Evolutionary conservation across 2,797 vertebrate genomes (phyloP), one percentile per base, ranked within the genome.

Genomic region (Microctenopoma steveboyesi): DNA sequence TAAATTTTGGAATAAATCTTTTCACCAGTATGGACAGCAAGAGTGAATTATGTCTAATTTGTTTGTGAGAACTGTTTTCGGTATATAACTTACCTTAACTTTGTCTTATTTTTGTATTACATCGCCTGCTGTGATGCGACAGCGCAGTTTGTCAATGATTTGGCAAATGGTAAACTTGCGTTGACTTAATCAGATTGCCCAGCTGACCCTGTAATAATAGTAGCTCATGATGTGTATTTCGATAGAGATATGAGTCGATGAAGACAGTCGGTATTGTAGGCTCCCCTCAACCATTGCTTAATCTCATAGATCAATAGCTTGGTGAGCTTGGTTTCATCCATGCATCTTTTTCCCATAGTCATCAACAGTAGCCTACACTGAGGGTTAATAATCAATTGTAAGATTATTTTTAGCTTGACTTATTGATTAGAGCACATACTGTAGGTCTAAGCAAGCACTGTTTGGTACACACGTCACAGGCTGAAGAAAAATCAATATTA

Each of bases 371-470:
- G 76, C 76, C 76, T 56, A 79, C 75, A 74, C 75, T 49, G 14
- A 65, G 69, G 83, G 76, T 50, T 66, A 83, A 90, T 87, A 73
- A 88, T 91, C 69, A 42, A 89, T 86, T 85, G 76, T 65, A 70
- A 83, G 82, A 71, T 67, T 86, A 87, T 89, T 87, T 89, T 89
- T 87, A 87, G 76, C 81, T 79, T 69, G 77, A 52, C 69, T 77
- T 77, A 88, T 88, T 71, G 89, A 89, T 85, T 42, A 70, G 55
- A 28, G 65, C 37, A 60, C 61, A 75, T 72, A 76, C 71, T 71
- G 52, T 68, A 64, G 66, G 54, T 85, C 71, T 61, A 50, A 74
- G 77, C 69, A 65, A 75, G 72, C 67, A 0, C 58, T 45, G 64
- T 84, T 83, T 82, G 83, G 63, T 83, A 68, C 69, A 74, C 69